These are phyloP conservation scores for Troides aeacus DNA, from an alignment of 2,888 invertebrate species.

Conservation along the genomic window DNA sequence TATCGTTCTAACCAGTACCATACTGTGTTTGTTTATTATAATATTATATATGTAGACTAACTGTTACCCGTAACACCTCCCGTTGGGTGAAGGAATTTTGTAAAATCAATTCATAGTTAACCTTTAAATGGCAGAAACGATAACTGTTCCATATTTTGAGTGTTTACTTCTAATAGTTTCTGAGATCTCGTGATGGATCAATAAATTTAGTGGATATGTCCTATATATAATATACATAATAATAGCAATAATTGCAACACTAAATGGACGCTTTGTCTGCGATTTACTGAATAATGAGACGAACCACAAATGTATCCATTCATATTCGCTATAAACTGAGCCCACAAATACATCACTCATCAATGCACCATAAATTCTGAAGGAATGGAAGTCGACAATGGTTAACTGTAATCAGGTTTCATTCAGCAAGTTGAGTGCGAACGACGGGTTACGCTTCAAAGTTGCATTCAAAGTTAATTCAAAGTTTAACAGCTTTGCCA, in stretches of 20 bases:
- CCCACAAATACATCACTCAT: constrained; percentile 9
- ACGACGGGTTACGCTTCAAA: constrained; percentile 1
- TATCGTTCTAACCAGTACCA: too few species aligned
- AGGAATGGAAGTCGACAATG: constrained; percentile 4
- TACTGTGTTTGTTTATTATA: too few species aligned
- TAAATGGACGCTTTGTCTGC: not conserved
- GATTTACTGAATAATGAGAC: constrained; percentile 1
- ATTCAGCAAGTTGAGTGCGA: constrained; percentile 3
- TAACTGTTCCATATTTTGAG: too few species aligned
- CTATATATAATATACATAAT: not conserved
- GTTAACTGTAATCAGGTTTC: constrained; percentile 13
- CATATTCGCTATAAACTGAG: constrained; percentile 4
- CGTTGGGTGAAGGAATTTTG: too few species aligned
- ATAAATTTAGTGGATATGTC: too few species aligned
- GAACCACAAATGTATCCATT: constrained; percentile 5
- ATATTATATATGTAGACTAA: too few species aligned
- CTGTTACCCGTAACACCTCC: too few species aligned
- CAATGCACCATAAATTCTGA: constrained; percentile 8
- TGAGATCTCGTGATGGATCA: too few species aligned
- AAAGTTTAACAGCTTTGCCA: not conserved
- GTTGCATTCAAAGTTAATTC: constrained; percentile 1
- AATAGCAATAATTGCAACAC: not conserved
- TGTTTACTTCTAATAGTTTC: too few species aligned
- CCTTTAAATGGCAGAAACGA: too few species aligned
- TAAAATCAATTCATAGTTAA: too few species aligned